Percentiles rank a stretch among this genome's conserved stretches.
These are phyloP conservation scores for Lagopus leucura DNA, from an alignment of 2,113 vertebrate genomes.

Conservation along the genomic window DNA sequence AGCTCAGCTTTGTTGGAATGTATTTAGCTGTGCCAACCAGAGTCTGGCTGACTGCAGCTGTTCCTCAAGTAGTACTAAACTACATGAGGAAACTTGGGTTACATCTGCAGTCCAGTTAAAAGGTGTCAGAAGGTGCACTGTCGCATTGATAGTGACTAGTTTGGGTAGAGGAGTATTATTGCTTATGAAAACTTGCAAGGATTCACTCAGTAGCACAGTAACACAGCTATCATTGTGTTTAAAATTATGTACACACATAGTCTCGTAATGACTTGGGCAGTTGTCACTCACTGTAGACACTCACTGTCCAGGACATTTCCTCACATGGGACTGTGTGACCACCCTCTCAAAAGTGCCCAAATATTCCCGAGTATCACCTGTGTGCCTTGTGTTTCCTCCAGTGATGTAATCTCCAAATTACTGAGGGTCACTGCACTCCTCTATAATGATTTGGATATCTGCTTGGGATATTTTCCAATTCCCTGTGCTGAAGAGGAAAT, in stretches of 20 bases:
- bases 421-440: neutral
- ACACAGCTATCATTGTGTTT: neutral
- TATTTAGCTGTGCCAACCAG: neutral
- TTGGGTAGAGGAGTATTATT: neutral
- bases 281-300: neutral
- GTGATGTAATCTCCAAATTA: neutral
- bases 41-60: neutral
- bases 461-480: neutral
- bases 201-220: neutral
- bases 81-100: neutral
- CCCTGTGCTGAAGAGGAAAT: neutral
- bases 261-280: rapidly evolving
- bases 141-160: neutral
- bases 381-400: neutral
- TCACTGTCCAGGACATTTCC: neutral
- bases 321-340: neutral
- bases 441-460: neutral
- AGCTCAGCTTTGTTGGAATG: neutral
- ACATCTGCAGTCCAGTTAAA: neutral
- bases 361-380: neutral
- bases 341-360: neutral
- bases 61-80: neutral
- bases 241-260: rapidly evolving
- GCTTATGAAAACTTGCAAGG: neutral
- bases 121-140: neutral